Evolutionary conservation across 2,797 vertebrate species (phyloP), one percentile per base, ranked within the genome.

Genomic region (Crax fasciolata): DNA sequence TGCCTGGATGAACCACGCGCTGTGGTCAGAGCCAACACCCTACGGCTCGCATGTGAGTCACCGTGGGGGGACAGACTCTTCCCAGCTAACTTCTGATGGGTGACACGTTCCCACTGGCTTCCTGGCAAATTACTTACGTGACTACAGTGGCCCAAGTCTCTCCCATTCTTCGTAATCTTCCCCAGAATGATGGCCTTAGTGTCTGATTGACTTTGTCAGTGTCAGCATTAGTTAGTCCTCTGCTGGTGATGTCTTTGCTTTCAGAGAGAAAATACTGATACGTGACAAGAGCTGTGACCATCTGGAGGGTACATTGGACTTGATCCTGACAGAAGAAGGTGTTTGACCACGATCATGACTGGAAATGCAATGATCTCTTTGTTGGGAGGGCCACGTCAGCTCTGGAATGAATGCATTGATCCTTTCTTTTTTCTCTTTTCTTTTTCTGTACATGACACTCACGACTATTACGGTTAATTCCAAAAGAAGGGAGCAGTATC

Each of bases 341-440:
- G n/a, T 88, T 96, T 95, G 89, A 81, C 87, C 57, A 76, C 66
- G 85, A 91, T 91, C 84, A 87, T 57, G 10, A 78, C 67, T 90
- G 96, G 78, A 94, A 96, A 87, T 41, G 35, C 75, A 83, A 39
- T n/a, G 27, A 68, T 66, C 44, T 52, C 9, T 1, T 77, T 77
- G 90, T 48, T 93, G 82, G 89, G 89, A 89, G 79, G 10, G 25
- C 44, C 70, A 78, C 65, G 11, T 73, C 10, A 43, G 65, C 83
- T 90, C 96, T 94, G 62, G 96, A 95, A 95, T 89, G 3, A 66
- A 91, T 14, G 8, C 93, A 85, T 81, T 72, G 79, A 89, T 88
- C 65, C 77, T 93, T 27, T 62, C 49, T 82, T 18, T 32, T 10
- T 44, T 16, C 23, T 9, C 16, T 9, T 61, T 71, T 65, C 80